These are phyloP conservation scores for Leptopilina myrica DNA, from an alignment of 2,888 invertebrate genomes.

Conservation along the genomic window DNA sequence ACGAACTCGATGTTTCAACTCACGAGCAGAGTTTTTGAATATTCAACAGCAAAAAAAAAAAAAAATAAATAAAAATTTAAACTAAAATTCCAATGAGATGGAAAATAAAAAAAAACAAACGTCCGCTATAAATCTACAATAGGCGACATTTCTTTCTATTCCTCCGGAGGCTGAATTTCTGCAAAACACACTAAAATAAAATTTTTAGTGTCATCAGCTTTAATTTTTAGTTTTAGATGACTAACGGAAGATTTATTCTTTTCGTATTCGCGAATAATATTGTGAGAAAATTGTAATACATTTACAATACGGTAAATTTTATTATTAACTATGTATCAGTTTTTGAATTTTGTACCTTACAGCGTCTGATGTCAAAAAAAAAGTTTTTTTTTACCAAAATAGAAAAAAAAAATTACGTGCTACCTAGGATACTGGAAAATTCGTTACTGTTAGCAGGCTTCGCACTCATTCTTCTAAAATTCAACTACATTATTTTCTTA, in stretches of 20 bases:
- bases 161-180: background rate
- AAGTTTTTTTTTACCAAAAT: no score
- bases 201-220: background rate
- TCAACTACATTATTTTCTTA: no score
- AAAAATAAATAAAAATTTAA: background rate
- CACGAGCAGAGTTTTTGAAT: conserved; percentile 66
- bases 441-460: no score
- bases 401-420: no score
- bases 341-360: no score
- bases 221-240: conserved; percentile 13
- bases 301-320: no score
- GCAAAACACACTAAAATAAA: background rate
- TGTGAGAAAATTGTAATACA: no score
- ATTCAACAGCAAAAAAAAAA: background rate
- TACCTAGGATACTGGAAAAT: no score
- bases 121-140: background rate
- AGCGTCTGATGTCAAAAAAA: no score
- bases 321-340: no score
- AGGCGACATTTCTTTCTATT: background rate
- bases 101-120: background rate
- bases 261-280: no score
- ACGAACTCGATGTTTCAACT: conserved; percentile 63
- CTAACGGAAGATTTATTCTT: background rate
- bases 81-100: background rate
- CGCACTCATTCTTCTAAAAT: no score